These are phyloP conservation scores for Otus sunia DNA, from an alignment of 2,113 vertebrate genomes.

Conservation along the genomic window DNA sequence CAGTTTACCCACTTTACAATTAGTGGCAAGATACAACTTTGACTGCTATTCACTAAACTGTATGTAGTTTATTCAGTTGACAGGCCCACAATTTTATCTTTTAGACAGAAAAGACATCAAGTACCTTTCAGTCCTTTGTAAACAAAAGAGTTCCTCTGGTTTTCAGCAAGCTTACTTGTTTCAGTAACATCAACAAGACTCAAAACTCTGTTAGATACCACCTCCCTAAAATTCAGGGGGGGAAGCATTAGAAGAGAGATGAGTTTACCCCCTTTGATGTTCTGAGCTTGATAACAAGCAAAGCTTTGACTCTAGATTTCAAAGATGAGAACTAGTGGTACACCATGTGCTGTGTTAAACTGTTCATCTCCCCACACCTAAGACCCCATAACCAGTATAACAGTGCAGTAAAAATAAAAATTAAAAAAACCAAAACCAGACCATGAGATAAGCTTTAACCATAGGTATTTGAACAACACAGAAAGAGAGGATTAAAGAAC, in stretches of 20 bases:
- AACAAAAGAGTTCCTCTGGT: neutral
- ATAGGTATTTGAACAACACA: neutral
- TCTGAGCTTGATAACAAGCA: neutral
- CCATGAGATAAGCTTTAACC: neutral
- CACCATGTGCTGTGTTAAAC: fast-evolving
- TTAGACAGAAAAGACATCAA: neutral
- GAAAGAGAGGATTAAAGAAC: neutral
- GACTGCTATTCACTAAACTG: neutral
- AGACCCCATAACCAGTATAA: neutral
- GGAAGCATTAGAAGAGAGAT: neutral
- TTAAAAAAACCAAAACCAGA: neutral
- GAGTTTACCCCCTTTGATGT: neutral
- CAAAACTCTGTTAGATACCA: neutral
- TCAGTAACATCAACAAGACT: neutral
- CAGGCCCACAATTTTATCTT: neutral
- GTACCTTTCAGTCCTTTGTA: neutral
- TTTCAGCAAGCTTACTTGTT: neutral
- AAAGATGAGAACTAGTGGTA: neutral
- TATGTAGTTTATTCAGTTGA: neutral
- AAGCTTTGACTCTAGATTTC: neutral
- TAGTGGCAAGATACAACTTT: neutral
- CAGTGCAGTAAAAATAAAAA: neutral
- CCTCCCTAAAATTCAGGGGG: neutral
- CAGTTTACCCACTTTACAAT: neutral
- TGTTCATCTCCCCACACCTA: no score